Conservation (phyloP, 2,888 invertebrate species). For the Tanytarsus gracilentus region DNA sequence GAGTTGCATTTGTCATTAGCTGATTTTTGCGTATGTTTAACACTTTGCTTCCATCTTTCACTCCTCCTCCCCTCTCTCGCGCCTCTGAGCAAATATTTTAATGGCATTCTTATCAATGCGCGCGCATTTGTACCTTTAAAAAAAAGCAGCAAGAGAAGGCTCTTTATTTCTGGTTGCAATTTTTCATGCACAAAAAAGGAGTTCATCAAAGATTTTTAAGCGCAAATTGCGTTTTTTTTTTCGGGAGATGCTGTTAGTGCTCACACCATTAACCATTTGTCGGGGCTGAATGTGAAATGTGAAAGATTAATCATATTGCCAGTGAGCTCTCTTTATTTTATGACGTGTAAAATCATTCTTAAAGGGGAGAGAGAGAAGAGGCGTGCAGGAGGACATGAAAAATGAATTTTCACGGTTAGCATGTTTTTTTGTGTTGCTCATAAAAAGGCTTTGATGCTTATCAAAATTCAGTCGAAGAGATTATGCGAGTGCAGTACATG, state of each 20-base stretch:
- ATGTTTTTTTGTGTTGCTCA: not conserved
- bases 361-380: not conserved
- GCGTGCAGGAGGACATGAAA: conserved; percentile 18
- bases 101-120: conserved; percentile 11
- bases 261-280: not conserved
- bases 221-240: too few relatives aligned
- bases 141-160: too few relatives aligned
- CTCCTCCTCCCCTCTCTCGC: not conserved
- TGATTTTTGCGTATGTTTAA: conserved; percentile 2
- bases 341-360: not conserved
- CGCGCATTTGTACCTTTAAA: not conserved
- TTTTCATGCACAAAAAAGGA: too few relatives aligned
- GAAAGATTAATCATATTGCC: conserved; percentile 2
- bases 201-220: too few relatives aligned
- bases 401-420: conserved; percentile 18
- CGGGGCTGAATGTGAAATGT: not conserved
- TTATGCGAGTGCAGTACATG: too few relatives aligned
- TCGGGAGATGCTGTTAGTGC: too few relatives aligned
- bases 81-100: conserved; percentile 9
- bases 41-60: not conserved
- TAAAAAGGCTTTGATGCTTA: conserved; percentile 5
- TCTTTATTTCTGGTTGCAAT: too few relatives aligned
- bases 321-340: not conserved
- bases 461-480: not conserved
- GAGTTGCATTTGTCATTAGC: conserved; percentile 6